Evolutionary conservation across 2,888 invertebrate species (phyloP), one percentile per base, ranked within the genome.

Genomic region (Argynnis bischoffii): DNA sequence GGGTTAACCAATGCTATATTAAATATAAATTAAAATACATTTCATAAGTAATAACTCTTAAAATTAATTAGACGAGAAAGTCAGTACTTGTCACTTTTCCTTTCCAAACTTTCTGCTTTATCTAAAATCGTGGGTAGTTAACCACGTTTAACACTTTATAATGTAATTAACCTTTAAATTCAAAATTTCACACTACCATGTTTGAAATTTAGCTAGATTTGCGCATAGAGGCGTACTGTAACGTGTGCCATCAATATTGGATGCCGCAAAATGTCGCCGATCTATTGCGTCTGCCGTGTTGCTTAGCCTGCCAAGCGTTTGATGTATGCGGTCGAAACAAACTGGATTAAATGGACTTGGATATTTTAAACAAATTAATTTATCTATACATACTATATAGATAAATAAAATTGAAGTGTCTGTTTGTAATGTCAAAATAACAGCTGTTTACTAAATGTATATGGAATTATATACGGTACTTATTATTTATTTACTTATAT

Each of bases 191-290:
- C 4, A 14, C 21, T 31, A 16, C 13, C 26, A 57, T 35, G 35
- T 60, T 50, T n/a, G 6, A 35, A 61, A 18, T 61, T 50, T 51
- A 51, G 50, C 35, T 41, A 50, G 72, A 72, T 77, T 75, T 76
- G 72, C 65, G 67, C 61, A 61, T 18, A 48, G 51, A 8, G 18
- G 6, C 18, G 6, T 0, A 2, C 35, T 41, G 18, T 61, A 61
- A 60, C 53, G 59, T 54, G 54, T 54, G 53, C 61, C 54, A 70
- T 70, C 70, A 70, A 70, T 70, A 64, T 53, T 16, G 67, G n/a
- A 48, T 13, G 60, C 67, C 64, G 53, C 69, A 70, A 64, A 66
- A 67, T 65, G 60, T 70, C 69, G 61, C 55, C 64, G 51, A 64
- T 61, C 64, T 64, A 70, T 67, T 64, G 67, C 64, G 55, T 64